Evolutionary conservation across 2,797 vertebrate genomes (phyloP).

Genomic region (Argyrosomus regius): DNA sequence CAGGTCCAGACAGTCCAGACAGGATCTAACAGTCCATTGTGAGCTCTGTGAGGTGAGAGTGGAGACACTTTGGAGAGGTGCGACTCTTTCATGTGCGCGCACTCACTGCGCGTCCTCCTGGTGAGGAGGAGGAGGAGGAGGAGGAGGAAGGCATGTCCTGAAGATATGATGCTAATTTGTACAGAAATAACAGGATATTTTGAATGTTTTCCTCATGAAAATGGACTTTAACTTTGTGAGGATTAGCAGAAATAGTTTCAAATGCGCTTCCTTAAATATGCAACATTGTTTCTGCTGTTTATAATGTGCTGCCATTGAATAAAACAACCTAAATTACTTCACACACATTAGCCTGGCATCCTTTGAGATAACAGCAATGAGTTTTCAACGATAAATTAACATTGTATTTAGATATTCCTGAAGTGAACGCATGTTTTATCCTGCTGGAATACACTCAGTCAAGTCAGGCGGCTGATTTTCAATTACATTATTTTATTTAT

Average conservation of each 20-base stretch:
- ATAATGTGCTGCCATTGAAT: not conserved
- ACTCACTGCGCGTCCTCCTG: conserved; percentile 6
- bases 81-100: conserved; percentile 58
- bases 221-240: not conserved
- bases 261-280: too few species aligned
- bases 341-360: not conserved
- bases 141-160: not conserved
- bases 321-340: not conserved
- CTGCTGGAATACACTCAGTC: conserved; percentile 1
- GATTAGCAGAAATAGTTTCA: too few species aligned
- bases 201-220: not conserved
- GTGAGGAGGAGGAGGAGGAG: not conserved
- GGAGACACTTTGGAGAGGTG: conserved; percentile 70
- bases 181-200: too few species aligned
- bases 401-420: too few species aligned
- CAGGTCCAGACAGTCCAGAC: conserved; percentile 40
- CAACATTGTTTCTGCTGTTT: too few species aligned
- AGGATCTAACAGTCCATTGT: conserved; percentile 75
- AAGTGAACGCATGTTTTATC: not conserved
- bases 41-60: conserved; percentile 69
- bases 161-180: not conserved
- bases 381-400: not conserved
- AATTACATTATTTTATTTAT: conserved; percentile 74
- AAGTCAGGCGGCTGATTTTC: conserved; percentile 32
- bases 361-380: not conserved